Conservation (phyloP, 2,888 invertebrate species). For the Xylocampa areola region DNA sequence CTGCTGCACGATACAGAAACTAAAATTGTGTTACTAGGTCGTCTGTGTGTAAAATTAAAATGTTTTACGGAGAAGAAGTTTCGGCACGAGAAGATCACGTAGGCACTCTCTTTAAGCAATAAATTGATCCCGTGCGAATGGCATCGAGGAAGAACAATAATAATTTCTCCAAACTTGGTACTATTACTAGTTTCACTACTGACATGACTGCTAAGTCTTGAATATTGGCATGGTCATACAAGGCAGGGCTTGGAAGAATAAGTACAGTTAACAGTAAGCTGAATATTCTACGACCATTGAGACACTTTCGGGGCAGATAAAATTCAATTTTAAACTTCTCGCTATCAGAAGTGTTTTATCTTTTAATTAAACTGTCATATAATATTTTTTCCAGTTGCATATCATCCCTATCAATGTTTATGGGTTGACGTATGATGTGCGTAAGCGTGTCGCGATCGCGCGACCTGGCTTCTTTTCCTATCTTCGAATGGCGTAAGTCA, state of each 20-base stretch:
- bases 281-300: constrained; percentile 2
- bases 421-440: constrained; percentile 46
- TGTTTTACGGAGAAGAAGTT: constrained; percentile 20
- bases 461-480: constrained; percentile 52
- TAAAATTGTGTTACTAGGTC: constrained; percentile 56
- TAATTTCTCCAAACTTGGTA: no score
- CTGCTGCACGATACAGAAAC: constrained; percentile 35
- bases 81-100: constrained; percentile 22
- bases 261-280: neutral
- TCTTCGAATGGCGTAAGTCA: constrained; percentile 43
- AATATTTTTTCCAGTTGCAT: constrained; percentile 45
- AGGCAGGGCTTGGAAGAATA: no score
- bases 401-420: constrained; percentile 48
- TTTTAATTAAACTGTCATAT: constrained; percentile 27
- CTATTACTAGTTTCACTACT: no score
- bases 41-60: constrained; percentile 41
- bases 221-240: no score
- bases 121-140: no score
- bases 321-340: constrained; percentile 26
- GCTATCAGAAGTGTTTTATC: constrained; percentile 28
- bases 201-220: no score
- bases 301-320: constrained; percentile 32
- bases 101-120: constrained; percentile 4
- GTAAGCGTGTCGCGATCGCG: constrained; percentile 50
- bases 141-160: no score